Percentiles rank a stretch among this genome's conserved stretches.
These are phyloP conservation scores for Hormiphora californensis DNA, from an alignment of 37 sponge, comb jelly and placozoan species.

Conservation along the genomic window DNA sequence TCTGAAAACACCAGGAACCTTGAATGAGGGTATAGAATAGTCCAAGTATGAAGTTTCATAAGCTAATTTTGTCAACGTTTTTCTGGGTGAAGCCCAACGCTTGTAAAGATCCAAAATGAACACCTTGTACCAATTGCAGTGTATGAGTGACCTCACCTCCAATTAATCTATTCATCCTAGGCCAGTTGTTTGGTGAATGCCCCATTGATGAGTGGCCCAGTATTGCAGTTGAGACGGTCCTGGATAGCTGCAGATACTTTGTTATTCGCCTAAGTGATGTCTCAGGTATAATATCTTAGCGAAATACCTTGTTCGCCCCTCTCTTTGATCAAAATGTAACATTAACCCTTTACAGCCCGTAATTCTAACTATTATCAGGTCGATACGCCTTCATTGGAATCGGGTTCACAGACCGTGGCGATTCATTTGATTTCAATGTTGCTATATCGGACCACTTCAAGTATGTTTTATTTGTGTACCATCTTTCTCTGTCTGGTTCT, in stretches of 20 bases:
- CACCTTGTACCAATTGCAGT: too few species aligned
- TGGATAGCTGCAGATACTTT: conserved; percentile 93
- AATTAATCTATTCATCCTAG: too few species aligned
- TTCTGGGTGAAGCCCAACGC: too few species aligned
- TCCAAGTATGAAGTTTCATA: too few species aligned
- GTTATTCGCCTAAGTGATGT: conserved; percentile 70
- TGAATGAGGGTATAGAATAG: too few species aligned
- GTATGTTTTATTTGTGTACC: conserved; percentile 56
- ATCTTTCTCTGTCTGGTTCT: too few species aligned
- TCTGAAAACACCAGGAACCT: too few species aligned
- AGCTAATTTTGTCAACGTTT: too few species aligned
- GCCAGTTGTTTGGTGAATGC: conserved; percentile 89
- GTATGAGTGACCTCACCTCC: not conserved
- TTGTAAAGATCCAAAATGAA: too few species aligned
- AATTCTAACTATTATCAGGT: conserved; percentile 16
- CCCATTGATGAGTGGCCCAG: conserved; percentile 85
- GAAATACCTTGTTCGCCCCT: not conserved
- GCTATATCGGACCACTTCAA: conserved; percentile 93
- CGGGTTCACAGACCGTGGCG: conserved; percentile 88
- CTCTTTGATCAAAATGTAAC: not conserved
- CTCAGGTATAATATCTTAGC: conserved; percentile 4
- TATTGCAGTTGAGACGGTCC: conserved; percentile 79
- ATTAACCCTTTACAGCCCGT: not conserved
- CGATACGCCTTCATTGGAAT: conserved; percentile 87
- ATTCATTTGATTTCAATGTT: conserved; percentile 95